Evolutionary conservation across 2,797 vertebrate species (phyloP), one percentile per base, ranked within the genome.

Genomic region (Poeciliopsis presidionis): DNA sequence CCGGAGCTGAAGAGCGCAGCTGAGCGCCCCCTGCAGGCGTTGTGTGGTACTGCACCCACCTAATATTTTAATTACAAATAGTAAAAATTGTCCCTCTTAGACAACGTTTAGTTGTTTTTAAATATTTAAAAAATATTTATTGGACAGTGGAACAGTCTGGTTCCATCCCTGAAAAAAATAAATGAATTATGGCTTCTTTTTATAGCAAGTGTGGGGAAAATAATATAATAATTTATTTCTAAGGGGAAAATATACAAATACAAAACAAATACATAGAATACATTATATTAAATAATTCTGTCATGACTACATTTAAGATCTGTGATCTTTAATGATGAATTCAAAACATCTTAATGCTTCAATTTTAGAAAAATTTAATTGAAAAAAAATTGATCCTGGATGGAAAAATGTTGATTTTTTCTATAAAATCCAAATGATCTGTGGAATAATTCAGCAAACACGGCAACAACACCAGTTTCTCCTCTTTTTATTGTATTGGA

Each of bases 401-500:
- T 20, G 16, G 3, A 20, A 61, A 61, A 3, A 8, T 61, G 0
- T 61, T 5, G 1, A 61, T 4, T 36, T 36, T 55, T 28, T 2
- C 22, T 53, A 53, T 47, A 13, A 7, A 22, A 28, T 51, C 28
- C 57, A 12, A 30, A 61, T 65, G 0, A 8, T 11, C 33, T 55
- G 72, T 14, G 33, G 9, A 43, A 73, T 6, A 51, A 36, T 55
- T 16, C 39, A 57, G 4, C 16, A 20, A 55, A 74, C 22, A 57
- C 22, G 0, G 25, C 4, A 1, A 4, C 7, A 75, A 75, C n/a
- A 13, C 22, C 1, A 13, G 25, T 46, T 70, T 46, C 28, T 3
- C 13, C 12, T n/a, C 7, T 70, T 70, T 67, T 92, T 90, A 91
- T 91, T 91, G 69, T 74, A 77, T 36, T 81, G 46, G 73, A 83